Conservation (phyloP, 2,888 invertebrate genomes). For the Amphipyra berbera region DNA sequence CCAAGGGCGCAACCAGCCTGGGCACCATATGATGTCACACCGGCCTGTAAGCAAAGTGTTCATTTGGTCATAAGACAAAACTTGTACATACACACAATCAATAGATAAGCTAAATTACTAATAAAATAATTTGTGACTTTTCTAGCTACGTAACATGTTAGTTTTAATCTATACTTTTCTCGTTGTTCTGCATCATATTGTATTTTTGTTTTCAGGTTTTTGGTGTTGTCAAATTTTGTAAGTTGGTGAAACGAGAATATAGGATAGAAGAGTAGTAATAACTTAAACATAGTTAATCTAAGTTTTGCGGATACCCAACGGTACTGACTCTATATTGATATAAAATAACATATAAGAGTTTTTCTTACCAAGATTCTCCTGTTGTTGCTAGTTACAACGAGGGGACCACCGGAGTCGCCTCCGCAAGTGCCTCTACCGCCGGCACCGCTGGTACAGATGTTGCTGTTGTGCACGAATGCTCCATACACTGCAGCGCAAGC, state of each 20-base stretch:
- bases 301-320: too few species aligned
- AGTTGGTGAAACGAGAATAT: too few species aligned
- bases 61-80: neutral
- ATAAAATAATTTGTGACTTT: too few species aligned
- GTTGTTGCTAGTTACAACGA: constrained; percentile 42
- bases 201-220: too few species aligned
- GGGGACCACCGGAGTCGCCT: constrained; percentile 70
- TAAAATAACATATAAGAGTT: neutral
- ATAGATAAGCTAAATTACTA: too few species aligned
- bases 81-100: neutral
- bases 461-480: constrained; percentile 55
- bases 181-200: too few species aligned
- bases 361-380: constrained; percentile 53
- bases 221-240: too few species aligned
- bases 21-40: constrained; percentile 70
- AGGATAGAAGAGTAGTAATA: too few species aligned
- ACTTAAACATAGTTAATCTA: too few species aligned
- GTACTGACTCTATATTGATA: neutral
- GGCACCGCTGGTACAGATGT: constrained; percentile 74
- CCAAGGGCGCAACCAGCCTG: constrained; percentile 66
- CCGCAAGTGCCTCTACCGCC: constrained; percentile 70
- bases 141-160: too few species aligned
- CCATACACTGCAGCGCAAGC: constrained; percentile 64
- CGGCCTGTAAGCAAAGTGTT: constrained; percentile 51
- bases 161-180: too few species aligned